Evolutionary conservation across 2,888 invertebrate species (phyloP), one percentile per base, ranked within the genome.

Genomic region (Aromia moschata): DNA sequence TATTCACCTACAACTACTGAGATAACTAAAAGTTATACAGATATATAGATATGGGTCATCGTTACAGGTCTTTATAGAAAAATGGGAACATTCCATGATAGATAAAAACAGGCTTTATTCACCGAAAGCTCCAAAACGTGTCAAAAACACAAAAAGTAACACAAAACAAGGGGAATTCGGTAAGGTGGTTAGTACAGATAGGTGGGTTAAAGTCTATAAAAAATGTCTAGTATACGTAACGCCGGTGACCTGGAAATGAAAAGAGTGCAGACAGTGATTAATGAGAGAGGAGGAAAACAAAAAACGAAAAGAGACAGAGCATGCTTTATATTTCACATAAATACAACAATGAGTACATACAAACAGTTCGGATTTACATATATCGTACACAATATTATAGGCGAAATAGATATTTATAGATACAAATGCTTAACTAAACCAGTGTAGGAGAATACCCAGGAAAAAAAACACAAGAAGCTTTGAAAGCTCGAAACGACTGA

Each of bases 241-340:
- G 84, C 80, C 85, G 85, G 82, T 85, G 85, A 82, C 85, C 86
- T 86, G 85, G 82, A 86, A 85, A 84, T 82, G 81, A 84, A 80
- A 77, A 69, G 59, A 36, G 76, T 77, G 76, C 75, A 75, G 68
- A 74, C 57, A 74, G 67, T 70, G 67, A 60, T 65, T 53, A 55
- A 58, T 64, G 65, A 72, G 51, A 68, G 63, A 52, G 66, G 61
- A 61, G 68, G 60, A 58, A 65, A 70, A 72, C 63, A 73, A 73
- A 71, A 68, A 69, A 70, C 69, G 58, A 71, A 66, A 62, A 64
- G 55, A 64, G 56, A 65, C 58, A 65, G 52, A 64, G 67, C 74
- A 74, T 74, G 74, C 74, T 70, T 60, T 72, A 74, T 74, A 71
- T 72, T 70, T 74, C 33, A 33, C 68, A 63, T 63, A 69, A 62